phyloP scores from a whole-genome alignment of 2,888 invertebrate genomes.

The Cataglyphis albicans region DNA sequence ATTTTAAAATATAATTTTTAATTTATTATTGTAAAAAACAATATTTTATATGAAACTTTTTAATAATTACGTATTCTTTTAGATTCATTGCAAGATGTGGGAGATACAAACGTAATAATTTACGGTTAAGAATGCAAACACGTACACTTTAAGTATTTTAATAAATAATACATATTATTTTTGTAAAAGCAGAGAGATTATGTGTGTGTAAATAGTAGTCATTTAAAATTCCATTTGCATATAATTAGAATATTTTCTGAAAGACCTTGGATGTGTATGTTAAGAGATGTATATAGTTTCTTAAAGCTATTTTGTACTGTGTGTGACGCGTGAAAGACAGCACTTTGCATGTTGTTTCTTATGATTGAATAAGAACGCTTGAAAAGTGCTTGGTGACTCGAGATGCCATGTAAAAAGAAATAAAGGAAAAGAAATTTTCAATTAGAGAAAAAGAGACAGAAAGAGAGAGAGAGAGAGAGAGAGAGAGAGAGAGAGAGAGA shows the following conservation, averaged over 20 bases:
- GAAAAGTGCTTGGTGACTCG: not conserved
- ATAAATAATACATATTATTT: not conserved
- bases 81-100: not conserved
- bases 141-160: not conserved
- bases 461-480: no score
- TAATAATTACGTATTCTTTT: not conserved
- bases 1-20: not conserved
- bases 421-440: not conserved
- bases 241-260: not conserved
- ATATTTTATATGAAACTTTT: not conserved
- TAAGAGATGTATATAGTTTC: not conserved
- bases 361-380: not conserved
- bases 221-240: not conserved
- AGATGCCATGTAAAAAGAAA: not conserved
- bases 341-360: not conserved
- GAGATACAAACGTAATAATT: not conserved
- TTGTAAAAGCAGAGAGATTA: not conserved
- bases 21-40: not conserved
- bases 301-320: not conserved
- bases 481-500: no score
- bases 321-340: not conserved
- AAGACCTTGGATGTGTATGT: not conserved
- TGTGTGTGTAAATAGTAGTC: not conserved
- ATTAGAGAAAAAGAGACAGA: not conserved
- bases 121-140: not conserved